phyloP scores from a whole-genome alignment of 2,797 vertebrate species.

The Anabacerthia variegaticeps region DNA sequence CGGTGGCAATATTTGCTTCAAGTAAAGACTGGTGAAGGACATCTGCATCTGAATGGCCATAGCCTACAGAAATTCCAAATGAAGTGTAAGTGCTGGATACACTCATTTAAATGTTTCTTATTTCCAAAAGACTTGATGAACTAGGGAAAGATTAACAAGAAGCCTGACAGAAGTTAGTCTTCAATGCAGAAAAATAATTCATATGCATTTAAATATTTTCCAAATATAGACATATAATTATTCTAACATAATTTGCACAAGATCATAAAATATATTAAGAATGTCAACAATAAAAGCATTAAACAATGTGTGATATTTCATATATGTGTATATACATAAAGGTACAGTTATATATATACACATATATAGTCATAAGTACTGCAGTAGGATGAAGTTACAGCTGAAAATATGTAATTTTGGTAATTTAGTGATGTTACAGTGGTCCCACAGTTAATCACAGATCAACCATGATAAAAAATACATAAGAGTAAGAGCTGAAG shows the following conservation, averaged over 20 bases:
- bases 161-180: conserved; percentile 36
- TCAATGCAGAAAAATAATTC: background rate
- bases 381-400: background rate
- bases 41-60: conserved; percentile 90
- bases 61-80: conserved; percentile 81
- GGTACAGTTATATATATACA: background rate
- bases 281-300: background rate
- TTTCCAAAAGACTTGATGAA: conserved; percentile 21
- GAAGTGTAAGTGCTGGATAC: background rate
- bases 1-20: conserved; percentile 94
- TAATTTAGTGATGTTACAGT: background rate
- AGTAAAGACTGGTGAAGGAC: conserved; percentile 90
- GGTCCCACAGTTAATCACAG: background rate
- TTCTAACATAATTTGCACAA: background rate
- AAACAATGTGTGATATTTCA: background rate
- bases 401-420: background rate
- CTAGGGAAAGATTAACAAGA: background rate
- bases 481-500: background rate
- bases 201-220: background rate
- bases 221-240: background rate
- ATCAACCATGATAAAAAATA: background rate
- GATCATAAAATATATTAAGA: background rate
- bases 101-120: background rate
- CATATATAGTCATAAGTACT: background rate
- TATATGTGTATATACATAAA: background rate